Base-by-base conservation (phyloP, 2,888 invertebrate genomes). In the Lasius platythorax region DNA sequence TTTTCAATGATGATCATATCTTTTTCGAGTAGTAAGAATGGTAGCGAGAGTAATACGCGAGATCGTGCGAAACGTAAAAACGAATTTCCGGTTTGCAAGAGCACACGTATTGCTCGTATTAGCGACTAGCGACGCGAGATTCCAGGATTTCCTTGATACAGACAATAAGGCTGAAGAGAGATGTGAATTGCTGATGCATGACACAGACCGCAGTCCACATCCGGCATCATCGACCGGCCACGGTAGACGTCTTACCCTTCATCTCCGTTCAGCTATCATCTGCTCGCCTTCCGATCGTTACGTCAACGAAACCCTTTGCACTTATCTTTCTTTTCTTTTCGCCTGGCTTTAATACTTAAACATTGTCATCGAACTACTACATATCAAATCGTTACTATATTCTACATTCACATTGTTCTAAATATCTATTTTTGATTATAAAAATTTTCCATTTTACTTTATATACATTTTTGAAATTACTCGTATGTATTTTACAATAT, bases 191-290 rank as follows among this genome's bases (percentile, higher is more conserved):
- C 90, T 93, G 95, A 93, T 94, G 95, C 95, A 94, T 94, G 94
- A 93, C 94, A 94, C 90, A 93, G 94, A 94, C 95, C 95, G 93
- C 95, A 94, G 93, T 95, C 94, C 94, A 94, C 94, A 95, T 95
- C 94, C 95, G 95, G 94, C 92, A 91, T 87, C 85, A 87, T 89
- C 90, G 89, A 87, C 88, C 87, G 88, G 84, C 88, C 87, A 85
- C 89, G 86, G 90, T 89, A 89, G 90, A 90, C 88, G 89, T 85
- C 87, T 86, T 79, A 86, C 84, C 88, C 86, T 89, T 88, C 89
- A 85, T 88, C 89, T 91, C 85, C 85, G 79, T 81, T 87, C 68
- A 68, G 88, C 88, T 87, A 87, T 85, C 86, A 83, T 85, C 82
- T 86, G 85, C 84, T 82, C 89, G 85, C 70, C 86, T 89, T 82